These are phyloP conservation scores for Ophioderma brevispina DNA, from an alignment of 35 echinoderm and acorn worm species.

Conservation along the genomic window DNA sequence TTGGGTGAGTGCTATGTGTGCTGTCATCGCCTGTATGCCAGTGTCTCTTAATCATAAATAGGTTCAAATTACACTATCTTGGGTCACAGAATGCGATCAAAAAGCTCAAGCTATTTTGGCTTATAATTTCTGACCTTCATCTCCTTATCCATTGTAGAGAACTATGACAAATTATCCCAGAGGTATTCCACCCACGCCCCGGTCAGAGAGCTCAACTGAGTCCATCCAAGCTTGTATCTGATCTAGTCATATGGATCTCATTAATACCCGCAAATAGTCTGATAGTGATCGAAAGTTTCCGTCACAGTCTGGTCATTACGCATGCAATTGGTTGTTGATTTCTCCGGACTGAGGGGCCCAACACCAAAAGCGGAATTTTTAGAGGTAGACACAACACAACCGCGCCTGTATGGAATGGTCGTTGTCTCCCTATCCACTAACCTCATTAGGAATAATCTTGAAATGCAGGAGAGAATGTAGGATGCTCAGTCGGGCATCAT, in stretches of 20 bases:
- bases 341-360: slow-evolving; percentile 47
- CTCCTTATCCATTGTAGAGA: slow-evolving; percentile 32
- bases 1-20: too few species aligned
- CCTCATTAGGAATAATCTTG: slow-evolving; percentile 57
- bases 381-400: slow-evolving; percentile 55
- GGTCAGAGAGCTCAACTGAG: slow-evolving; percentile 89
- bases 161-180: slow-evolving; percentile 55
- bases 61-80: too few species aligned
- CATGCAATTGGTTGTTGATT: slow-evolving; percentile 54
- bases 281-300: slow-evolving; percentile 67
- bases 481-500: neutral
- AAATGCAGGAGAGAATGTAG: slow-evolving; percentile 43
- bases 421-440: neutral
- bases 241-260: slow-evolving; percentile 56
- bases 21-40: too few species aligned
- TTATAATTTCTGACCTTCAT: slow-evolving; percentile 1
- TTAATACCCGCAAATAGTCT: slow-evolving; percentile 68
- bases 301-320: slow-evolving; percentile 54
- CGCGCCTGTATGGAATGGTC: slow-evolving; percentile 79
- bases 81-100: too few species aligned
- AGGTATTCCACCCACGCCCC: slow-evolving; percentile 58
- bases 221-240: slow-evolving; percentile 22
- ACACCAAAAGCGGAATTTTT: slow-evolving; percentile 58
- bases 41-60: too few species aligned
- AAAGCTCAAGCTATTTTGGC: too few species aligned